Base-by-base conservation (phyloP, 1,140 invertebrate genomes). In the Drosophila lini region DNA sequence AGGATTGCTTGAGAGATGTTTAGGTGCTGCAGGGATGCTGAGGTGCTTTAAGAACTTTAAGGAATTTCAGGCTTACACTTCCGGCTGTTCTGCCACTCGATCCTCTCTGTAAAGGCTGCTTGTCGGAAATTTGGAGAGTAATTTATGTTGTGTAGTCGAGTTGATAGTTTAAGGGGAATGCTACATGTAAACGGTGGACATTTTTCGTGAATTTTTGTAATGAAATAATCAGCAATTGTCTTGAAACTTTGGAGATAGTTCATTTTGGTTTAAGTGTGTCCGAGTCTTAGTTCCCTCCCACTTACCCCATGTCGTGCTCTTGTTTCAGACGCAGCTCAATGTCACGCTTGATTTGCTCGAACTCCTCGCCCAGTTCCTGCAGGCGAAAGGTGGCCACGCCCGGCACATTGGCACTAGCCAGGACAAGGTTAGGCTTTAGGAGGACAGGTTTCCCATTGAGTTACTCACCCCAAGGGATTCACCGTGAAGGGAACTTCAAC, bases 401-500 rank as follows among this genome's bases (percentile, higher is more conserved):
- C 15, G 73, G 45, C 0, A 48, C 28, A 0, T 77, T 25, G 6
- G 52, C 59, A 4, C 83, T 86, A 28, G 9, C 15, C 31, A 47
- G 0, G 1, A 40, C 5, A 52, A 6, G 6, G 13, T 10, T 13
- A 25, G 22, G 13, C 3, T 9, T 4, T 5, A 19, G 3, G 4
- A 13, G 9, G 3, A 22, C 8, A 31, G 2, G 10, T 5, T 5
- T 10, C 11, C 15, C 6, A 8, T n/a, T n/a, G 0, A 6, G 3
- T 28, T 13, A 60, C 91, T 82, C 36, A 93, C 84, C 92, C 91
- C 44, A 96, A 94, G 47, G 93, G 94, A 40, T 79, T 93, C 8
- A 96, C 93, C 15, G 92, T 94, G 74, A 96, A 95, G 19, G 95
- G 95, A 61, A 94, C 93, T 15, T 94, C 94, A 58, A 95, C 95